Evolutionary conservation across 2,113 vertebrate genomes (phyloP).

Genomic region (Syrrhaptes paradoxus): DNA sequence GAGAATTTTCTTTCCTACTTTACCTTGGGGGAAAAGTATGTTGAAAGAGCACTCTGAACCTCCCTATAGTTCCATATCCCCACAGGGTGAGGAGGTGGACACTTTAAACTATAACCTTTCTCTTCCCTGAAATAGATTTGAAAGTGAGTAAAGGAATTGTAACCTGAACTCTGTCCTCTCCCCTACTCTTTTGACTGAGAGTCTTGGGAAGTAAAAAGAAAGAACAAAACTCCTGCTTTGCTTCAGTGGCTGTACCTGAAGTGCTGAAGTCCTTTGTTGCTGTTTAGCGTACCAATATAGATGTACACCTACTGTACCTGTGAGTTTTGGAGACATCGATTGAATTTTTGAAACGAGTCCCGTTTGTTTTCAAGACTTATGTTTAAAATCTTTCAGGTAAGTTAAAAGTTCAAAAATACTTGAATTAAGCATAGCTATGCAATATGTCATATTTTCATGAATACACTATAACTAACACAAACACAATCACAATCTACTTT

Average conservation of each 20-base stretch:
- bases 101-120: conserved; percentile 11
- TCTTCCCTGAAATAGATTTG: conserved; percentile 33
- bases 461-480: background rate
- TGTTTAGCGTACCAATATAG: background rate
- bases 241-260: background rate
- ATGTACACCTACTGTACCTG: background rate
- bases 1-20: background rate
- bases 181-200: background rate
- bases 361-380: background rate
- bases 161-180: conserved; percentile 12
- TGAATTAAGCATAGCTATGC: background rate
- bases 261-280: background rate
- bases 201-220: background rate
- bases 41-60: background rate
- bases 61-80: background rate
- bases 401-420: background rate
- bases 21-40: background rate
- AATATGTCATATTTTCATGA: background rate
- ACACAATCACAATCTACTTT: background rate
- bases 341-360: background rate
- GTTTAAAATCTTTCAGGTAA: background rate
- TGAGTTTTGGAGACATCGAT: background rate
- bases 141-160: background rate
- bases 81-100: background rate
- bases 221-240: background rate